Evolutionary conservation across 2,797 vertebrate genomes (phyloP), one percentile per base, ranked within the genome.

Genomic region (Darevskia nairensis): DNA sequence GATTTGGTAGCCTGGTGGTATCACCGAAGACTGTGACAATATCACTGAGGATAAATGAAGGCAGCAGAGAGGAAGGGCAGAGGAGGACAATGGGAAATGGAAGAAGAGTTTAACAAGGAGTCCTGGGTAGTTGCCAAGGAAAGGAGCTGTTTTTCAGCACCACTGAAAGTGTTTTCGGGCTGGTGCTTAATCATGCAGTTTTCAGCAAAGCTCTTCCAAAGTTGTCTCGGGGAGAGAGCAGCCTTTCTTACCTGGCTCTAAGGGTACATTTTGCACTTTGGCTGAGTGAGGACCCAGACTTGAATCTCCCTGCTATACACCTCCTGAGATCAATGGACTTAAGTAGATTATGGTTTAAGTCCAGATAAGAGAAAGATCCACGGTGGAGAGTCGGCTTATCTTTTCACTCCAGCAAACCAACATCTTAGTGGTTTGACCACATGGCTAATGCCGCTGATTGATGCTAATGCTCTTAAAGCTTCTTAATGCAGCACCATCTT

Each of bases 401-500:
- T 41, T 59, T 59, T 44, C 21, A 59, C 2, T 11, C 64, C 35
- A 64, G 74, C 44, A 44, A 83, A 71, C n/a, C 64, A 41, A 55
- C 19, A 55, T 41, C 46, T 69, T 41, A 84, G 64, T 59, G 8
- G 64, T 82, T 76, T 46, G 41, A 41, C 74, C 80, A 50, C 61
- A 79, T 13, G 11, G 8, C 76, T 64, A 66, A 64, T 66, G 79
- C 64, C 15, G 50, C 81, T 84, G 86, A 68, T 69, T 64, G 86
- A 82, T 61, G 46, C 77, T 71, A 71, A 80, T 39, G 35, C 11
- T 44, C 46, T 78, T 19, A 27, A 4, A 78, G 66, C 27, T 32
- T 46, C 35, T 84, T 79, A 71, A 79, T 84, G 66, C 74, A 44
- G 66, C 81, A 9, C 10, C 46, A 61, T 69, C 74, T 88, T 84